phyloP scores from a whole-genome alignment of 1,140 invertebrate genomes.

The Drosophila kohkoa region DNA sequence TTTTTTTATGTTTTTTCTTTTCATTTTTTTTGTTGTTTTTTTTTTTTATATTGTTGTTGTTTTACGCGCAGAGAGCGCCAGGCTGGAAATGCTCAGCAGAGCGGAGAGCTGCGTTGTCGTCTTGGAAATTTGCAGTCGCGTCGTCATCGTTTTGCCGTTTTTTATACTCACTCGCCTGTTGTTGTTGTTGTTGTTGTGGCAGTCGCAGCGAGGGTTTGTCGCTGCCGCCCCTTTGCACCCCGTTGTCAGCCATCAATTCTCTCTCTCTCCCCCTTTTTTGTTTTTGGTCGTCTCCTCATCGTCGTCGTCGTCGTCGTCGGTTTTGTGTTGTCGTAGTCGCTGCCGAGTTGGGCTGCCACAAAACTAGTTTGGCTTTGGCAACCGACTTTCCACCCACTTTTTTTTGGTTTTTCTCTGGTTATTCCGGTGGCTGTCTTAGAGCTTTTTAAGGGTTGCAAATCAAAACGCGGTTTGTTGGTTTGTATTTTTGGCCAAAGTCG shows the following conservation, averaged over 20 bases:
- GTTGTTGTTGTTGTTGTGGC: slow-evolving; percentile 2
- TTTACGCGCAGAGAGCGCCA: slow-evolving; percentile 32
- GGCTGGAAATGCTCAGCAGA: slow-evolving; percentile 46
- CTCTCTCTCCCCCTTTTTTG: background rate
- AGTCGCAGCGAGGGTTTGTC: slow-evolving; percentile 24
- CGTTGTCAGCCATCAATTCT: background rate
- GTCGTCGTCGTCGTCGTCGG: too few relatives aligned
- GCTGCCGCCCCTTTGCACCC: background rate
- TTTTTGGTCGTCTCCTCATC: background rate
- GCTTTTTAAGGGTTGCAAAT: slow-evolving; percentile 81
- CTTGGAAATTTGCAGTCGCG: slow-evolving; percentile 50
- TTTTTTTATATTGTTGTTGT: slow-evolving; percentile 18
- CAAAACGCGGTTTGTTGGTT: slow-evolving; percentile 83
- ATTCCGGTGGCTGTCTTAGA: slow-evolving; percentile 64
- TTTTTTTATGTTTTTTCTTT: slow-evolving; percentile 43
- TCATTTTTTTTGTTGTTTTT: slow-evolving; percentile 29
- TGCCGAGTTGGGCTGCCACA: slow-evolving; percentile 64
- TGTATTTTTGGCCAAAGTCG: slow-evolving; percentile 82
- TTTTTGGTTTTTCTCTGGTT: slow-evolving; percentile 70
- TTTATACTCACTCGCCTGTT: background rate
- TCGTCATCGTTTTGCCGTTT: slow-evolving; percentile 3
- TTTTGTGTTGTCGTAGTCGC: slow-evolving; percentile 49
- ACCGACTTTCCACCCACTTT: slow-evolving; percentile 80
- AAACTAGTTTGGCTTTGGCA: slow-evolving; percentile 81
- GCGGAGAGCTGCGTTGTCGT: slow-evolving; percentile 17